Percentiles rank a stretch among this genome's conserved stretches.
Conservation (phyloP, 2,797 vertebrate species). For the Perodicticus potto region DNA sequence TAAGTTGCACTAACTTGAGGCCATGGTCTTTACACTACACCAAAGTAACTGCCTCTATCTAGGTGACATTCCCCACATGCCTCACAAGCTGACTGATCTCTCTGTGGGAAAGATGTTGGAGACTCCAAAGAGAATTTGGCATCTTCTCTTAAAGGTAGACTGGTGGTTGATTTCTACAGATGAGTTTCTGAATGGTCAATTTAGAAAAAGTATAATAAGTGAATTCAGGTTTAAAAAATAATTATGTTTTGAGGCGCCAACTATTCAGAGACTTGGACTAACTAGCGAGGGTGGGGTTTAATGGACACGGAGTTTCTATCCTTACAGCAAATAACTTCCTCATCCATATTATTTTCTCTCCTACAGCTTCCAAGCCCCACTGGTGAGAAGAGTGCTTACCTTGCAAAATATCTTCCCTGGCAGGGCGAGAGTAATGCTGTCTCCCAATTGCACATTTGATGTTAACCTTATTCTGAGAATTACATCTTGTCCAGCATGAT, state of each 20-base stretch:
- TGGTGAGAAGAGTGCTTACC: background rate
- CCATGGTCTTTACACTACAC: background rate
- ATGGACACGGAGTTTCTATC: background rate
- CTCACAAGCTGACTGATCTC: background rate
- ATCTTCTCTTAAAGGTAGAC: constrained; percentile 23
- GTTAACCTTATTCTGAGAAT: constrained; percentile 75
- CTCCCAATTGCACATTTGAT: constrained; percentile 67
- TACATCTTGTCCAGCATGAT: constrained; percentile 62
- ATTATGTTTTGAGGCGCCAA: constrained; percentile 11
- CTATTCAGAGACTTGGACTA: background rate
- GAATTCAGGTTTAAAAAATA: constrained; percentile 29
- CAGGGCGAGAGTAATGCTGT: background rate
- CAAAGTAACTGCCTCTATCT: background rate
- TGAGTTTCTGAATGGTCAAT: background rate
- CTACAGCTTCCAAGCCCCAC: background rate
- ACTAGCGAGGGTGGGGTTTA: background rate
- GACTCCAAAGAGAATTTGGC: background rate
- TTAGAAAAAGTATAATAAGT: background rate
- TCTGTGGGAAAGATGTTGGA: background rate
- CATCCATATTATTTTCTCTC: background rate
- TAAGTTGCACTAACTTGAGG: background rate
- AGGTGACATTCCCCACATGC: background rate
- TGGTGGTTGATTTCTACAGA: background rate
- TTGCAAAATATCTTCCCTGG: constrained; percentile 26
- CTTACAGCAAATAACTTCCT: background rate